Base-by-base conservation (phyloP, 2,113 vertebrate species). In the Heterochromis multidens region DNA sequence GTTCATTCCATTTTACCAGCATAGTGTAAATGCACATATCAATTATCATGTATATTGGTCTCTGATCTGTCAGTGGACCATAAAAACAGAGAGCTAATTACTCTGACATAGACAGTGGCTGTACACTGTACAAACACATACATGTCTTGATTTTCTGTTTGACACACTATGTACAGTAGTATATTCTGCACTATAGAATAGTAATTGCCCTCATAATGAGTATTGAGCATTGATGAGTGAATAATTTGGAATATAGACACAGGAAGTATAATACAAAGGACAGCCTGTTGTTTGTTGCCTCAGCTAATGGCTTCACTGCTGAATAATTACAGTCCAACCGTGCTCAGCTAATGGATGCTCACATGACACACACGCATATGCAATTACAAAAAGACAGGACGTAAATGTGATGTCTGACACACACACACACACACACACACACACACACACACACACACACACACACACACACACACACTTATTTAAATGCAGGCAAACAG, bases 321-420 rank as follows among this genome's bases (percentile, higher is more conserved):
- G 82, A 95, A 93, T 94, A 88, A 95, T 93, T 93, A 93, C 83
- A 91, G 76, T 57, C 78, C 56, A 59, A 61, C 74, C 58, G 35
- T 65, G 56, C 59, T 37, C 77, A 21, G 79, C 87, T 93, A 93
- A 95, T 94, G 87, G 87, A 90, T 35, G 21, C 82, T 83, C 65
- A 83, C 84, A 84, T 84, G 46, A 88, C 87, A 83, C 79, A 80
- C 63, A 82, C 72, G 35, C 35, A 3, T 23, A 60, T 54, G 52
- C 88, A 88, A 91, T 90, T 85, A 90, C 81, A 91, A 79, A 60
- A 80, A 72, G 23, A 90, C 46, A 84, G 40, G 80, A 83, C 37
- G 5, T 63, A 83, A 89, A 83, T 90, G 70, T 83, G 77, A 72
- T 83, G 59, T 83, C 79, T 80, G 21, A 23, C 17, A 16, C 57